Base-by-base conservation (phyloP, 2,113 vertebrate species). In the Rattus norvegicus region DNA sequence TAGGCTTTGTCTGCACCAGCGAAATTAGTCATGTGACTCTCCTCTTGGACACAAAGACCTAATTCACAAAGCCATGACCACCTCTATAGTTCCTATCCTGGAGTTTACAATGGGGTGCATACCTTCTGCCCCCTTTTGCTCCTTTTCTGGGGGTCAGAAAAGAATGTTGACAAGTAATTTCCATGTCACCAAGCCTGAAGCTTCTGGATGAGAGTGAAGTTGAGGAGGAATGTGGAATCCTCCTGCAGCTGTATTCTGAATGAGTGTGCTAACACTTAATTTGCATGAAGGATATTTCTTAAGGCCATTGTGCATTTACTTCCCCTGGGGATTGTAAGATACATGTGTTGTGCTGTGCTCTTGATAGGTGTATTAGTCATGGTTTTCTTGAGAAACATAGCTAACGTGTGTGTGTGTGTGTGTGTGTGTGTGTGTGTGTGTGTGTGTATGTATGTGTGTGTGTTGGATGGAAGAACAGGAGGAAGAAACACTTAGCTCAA, bases 341-440 rank as follows among this genome's bases (percentile, higher is more conserved):
- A 26, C 7, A 33, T 24, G 6, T 36, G 54, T n/a, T 92, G 54
- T 20, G 6, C 13, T 91, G 3, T 95, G 17, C 59, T 88, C 69
- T 88, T 88, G 69, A 49, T 36, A 76, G 6, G 52, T 73, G 14
- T 94, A 73, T 88, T 87, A 52, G 36, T 85, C 76, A 75, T 11
- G 8, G 52, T 89, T 89, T 49, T 90, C 59, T 36, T 69, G 13
- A 92, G 76, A 96, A 88, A 88, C 2, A 52, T n/a, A 96, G 65
- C 2, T 3, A 47, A 7, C 1, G 3, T 30, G 22, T 65, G 59
- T 63, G 56, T 39, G 36, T 80, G 77, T 59, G 47, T 80, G 28
- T 79, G 28, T 54, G 14, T 54, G 47, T 80, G 79, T 81, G 52
- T 81, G 52, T 81, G 30, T 81, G 52, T 59, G 16, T 59, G 14